Evolutionary conservation across 2,113 vertebrate genomes (phyloP).

Genomic region (Strix uralensis): DNA sequence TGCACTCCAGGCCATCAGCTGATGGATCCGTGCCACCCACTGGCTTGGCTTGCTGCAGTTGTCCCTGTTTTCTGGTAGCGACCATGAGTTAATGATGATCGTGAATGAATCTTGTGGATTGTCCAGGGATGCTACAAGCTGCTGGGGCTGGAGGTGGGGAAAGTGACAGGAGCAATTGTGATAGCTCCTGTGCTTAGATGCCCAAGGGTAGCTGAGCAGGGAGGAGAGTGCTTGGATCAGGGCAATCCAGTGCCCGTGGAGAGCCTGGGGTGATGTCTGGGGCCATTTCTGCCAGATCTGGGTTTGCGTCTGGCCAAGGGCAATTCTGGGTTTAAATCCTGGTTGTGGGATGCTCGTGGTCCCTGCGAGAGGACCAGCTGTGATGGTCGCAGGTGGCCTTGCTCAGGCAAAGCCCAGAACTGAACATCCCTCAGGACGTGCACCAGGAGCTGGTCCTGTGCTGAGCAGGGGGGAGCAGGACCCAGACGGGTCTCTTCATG

Average conservation of each 20-base stretch:
- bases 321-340: not conserved
- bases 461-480: not conserved
- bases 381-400: fast-evolving
- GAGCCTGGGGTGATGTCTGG: not conserved
- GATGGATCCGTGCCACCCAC: fast-evolving
- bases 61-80: not conserved
- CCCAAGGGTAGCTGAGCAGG: not conserved
- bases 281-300: not conserved
- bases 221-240: not conserved
- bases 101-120: not conserved
- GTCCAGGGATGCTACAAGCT: not conserved
- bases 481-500: fast-evolving
- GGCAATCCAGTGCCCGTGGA: fast-evolving
- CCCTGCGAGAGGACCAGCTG: no score
- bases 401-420: not conserved
- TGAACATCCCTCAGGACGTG: not conserved
- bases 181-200: not conserved
- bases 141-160: not conserved
- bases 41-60: fast-evolving
- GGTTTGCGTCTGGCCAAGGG: not conserved
- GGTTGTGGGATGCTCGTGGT: not conserved
- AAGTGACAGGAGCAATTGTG: not conserved
- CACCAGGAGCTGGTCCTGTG: not conserved
- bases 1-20: fast-evolving
- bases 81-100: not conserved